Base-by-base conservation (phyloP, 2,797 vertebrate species). In the Enteromius anoplus region DNA sequence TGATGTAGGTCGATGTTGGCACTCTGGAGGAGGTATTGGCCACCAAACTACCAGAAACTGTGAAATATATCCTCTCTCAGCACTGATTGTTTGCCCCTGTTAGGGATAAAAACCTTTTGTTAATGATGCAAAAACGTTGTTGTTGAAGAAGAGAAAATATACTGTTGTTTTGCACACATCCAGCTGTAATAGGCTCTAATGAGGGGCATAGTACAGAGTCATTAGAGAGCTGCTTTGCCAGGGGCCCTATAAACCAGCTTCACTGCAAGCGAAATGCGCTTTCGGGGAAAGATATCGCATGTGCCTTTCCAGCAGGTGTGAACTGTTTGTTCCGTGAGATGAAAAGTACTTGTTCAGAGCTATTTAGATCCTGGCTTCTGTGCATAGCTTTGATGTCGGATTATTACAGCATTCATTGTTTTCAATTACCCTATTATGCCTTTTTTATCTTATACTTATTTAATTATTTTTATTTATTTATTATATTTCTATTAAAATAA, bases 191-290 rank as follows among this genome's bases (percentile, higher is more conserved):
- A 70, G 58, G 45, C 79, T 71, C 45, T 82, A 85, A 82, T 75
- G 75, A 79, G 68, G 75, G 47, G 68, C 84, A 78, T 66, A 78
- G 80, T 78, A 68, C 81, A 65, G 65, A 85, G 66, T 75, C 69
- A 82, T 85, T 82, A 73, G 69, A 47, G 75, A 62, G 49, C 66
- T 72, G n/a, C 32, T 68, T 65, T 72, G 82, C 73, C 85, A 78
- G n/a, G n/a, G 40, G 72, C 12, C 32, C 76, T 79, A 73, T 80
- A 79, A 82, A 82, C 83, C 66, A 58, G 60, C 34, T 68, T 70
- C 23, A 6, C 47, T 77, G 69, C 62, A 70, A 34, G 19, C 26
- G 19, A 40, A 75, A 62, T 75, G 64, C 69, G 73, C 51, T 15
- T 66, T 53, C 47, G 32, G 75, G 72, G 37, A 77, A 17, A 65